Evolutionary conservation across 92 coral and sea anemone genomes (phyloP), one percentile per base, ranked within the genome.

Genomic region (Diadumene lineata): DNA sequence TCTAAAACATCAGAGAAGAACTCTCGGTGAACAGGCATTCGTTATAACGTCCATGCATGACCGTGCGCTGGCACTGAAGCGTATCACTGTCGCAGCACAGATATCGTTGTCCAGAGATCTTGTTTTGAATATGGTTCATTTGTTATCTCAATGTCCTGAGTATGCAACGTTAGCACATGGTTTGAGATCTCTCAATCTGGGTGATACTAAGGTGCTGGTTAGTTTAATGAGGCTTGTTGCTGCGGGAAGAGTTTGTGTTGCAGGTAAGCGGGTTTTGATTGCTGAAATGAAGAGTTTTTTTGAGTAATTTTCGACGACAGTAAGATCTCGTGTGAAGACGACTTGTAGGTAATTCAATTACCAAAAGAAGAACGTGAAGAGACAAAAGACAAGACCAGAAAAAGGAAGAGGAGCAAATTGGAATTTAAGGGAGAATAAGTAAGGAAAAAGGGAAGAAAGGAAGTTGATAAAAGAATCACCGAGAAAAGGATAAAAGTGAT

Each of bases 21-120:
- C 96, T 8, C 75, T 90, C n/a, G 96, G 96, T n/a, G 96, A 90
- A 55, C 96, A 90, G 65, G 92, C 96, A 10, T 72, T 81, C 11
- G 87, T 81, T 2, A 87, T 90, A 66, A 76, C 81, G 23, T 87
- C 96, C 29, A 84, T 76, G 19, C 92, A 84, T 28, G 92, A 90
- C 68, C 78, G 82, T 32, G 89, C 92, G 8, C 66, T 90, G 50
- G 96, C 96, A 7, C 71, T 90, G 23, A 88, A 83, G 64, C 89
- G 97, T 21, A 80, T 86, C 43, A 85, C 90, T 29, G 90, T 88
- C 16, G 97, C 97, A 1, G 86, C 91, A 7, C 96, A 92, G 74
- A 78, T 93, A 58, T 84, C 84, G 65, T 56, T 90, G 34, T 87
- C 88, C 11, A 84, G 90, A 68, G 84, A 90, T 34, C 81, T 93